phyloP scores from a whole-genome alignment of 1,140 invertebrate genomes.

The Ceratitis capitata region DNA sequence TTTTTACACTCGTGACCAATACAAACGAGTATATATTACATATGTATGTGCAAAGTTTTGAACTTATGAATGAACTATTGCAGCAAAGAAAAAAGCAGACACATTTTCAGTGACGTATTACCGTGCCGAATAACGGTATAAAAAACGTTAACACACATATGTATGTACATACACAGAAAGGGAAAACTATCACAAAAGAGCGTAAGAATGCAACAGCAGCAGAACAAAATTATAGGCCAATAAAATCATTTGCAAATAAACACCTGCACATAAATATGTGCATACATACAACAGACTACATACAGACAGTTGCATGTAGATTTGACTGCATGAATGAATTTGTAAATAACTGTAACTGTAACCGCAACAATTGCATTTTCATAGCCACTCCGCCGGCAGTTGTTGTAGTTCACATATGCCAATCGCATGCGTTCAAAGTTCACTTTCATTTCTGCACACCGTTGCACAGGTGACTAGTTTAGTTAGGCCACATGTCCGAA shows the following conservation, averaged over 20 bases:
- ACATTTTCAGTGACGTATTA: neutral
- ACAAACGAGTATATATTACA: neutral
- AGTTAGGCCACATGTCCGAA: neutral
- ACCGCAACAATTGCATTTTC: slow-evolving; percentile 15
- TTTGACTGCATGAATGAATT: neutral
- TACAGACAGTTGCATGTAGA: neutral
- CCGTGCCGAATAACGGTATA: neutral
- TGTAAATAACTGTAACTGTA: slow-evolving; percentile 17
- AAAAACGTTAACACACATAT: neutral
- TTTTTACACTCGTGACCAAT: too few species aligned
- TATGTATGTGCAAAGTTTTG: neutral
- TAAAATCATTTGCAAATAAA: slow-evolving; percentile 5
- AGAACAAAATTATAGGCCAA: neutral
- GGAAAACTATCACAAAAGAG: neutral
- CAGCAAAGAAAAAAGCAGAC: neutral
- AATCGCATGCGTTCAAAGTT: slow-evolving; percentile 19
- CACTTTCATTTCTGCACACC: slow-evolving; percentile 14
- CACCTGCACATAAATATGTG: neutral
- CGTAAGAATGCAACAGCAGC: too few species aligned
- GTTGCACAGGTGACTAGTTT: neutral
- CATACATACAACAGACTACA: neutral
- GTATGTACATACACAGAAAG: neutral
- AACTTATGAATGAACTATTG: neutral
- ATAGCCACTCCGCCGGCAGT: neutral
- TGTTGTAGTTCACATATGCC: slow-evolving; percentile 9